Conservation (phyloP, 2,113 vertebrate genomes). For the Megaleporinus macrocephalus region DNA sequence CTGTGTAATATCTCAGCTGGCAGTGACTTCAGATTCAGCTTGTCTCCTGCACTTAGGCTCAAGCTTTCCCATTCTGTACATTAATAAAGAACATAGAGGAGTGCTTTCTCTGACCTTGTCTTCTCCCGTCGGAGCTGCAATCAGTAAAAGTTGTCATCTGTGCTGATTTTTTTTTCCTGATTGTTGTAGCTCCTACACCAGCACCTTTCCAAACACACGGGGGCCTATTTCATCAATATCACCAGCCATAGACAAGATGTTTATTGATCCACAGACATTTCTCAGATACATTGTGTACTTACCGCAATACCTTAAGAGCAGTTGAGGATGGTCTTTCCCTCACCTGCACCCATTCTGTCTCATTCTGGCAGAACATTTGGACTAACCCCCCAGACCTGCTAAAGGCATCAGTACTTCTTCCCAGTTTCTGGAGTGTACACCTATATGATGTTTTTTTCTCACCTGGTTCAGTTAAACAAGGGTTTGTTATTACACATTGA, state of each 20-base stretch:
- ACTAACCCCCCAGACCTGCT: constrained; percentile 1
- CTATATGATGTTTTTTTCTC: background rate
- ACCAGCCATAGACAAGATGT: background rate
- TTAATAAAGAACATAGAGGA: constrained; percentile 12
- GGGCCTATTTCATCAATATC: background rate
- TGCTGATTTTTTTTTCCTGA: background rate
- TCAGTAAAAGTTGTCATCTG: background rate
- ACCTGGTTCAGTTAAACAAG: background rate
- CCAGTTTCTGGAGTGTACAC: background rate
- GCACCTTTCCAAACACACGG: background rate
- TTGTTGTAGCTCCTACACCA: background rate
- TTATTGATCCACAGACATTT: background rate
- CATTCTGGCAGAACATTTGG: background rate
- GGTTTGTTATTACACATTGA: no score
- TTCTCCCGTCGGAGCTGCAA: background rate
- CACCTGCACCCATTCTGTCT: background rate
- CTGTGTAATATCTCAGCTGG: background rate
- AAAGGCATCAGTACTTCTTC: background rate
- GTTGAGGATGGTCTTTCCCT: background rate
- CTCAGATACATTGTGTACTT: background rate
- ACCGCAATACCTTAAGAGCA: background rate
- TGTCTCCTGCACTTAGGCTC: constrained; percentile 1
- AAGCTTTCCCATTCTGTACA: background rate
- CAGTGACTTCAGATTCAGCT: background rate
- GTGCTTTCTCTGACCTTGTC: background rate